These are phyloP conservation scores for Rhabdophis nuchalis DNA, from an alignment of 2,797 vertebrate species.

Conservation along the genomic window DNA sequence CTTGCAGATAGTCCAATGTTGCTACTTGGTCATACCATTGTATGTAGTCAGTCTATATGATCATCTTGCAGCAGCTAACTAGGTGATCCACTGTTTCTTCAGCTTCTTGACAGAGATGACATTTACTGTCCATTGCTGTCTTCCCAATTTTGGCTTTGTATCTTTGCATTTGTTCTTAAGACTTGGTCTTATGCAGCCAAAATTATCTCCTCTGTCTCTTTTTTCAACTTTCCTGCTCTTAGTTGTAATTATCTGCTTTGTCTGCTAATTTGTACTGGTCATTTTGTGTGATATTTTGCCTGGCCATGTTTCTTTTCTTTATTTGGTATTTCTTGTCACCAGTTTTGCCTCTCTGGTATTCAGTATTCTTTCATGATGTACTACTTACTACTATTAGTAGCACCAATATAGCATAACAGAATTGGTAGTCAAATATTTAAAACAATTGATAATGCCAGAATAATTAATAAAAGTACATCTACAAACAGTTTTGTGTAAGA, in stretches of 20 bases:
- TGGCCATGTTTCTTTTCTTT: background rate
- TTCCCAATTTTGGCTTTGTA: background rate
- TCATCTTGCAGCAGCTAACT: background rate
- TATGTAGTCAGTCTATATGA: background rate
- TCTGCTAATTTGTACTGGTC: background rate
- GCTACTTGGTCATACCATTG: background rate
- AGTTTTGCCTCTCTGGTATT: background rate
- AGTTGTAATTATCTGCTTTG: background rate
- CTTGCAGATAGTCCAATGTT: background rate
- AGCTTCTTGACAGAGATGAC: background rate
- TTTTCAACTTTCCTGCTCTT: background rate
- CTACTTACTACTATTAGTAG: background rate
- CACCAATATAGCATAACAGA: background rate
- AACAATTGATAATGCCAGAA: background rate
- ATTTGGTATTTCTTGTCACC: background rate
- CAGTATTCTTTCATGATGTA: background rate
- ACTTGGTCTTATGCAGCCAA: background rate
- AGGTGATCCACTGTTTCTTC: background rate
- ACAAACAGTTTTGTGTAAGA: background rate
- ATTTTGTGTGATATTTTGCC: background rate
- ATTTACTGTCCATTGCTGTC: background rate
- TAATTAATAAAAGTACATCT: background rate
- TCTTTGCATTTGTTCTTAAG: background rate
- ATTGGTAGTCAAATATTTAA: background rate
- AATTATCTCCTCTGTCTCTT: background rate